phyloP scores from a whole-genome alignment of 2,113 vertebrate genomes.

The Stegostoma tigrinum region DNA sequence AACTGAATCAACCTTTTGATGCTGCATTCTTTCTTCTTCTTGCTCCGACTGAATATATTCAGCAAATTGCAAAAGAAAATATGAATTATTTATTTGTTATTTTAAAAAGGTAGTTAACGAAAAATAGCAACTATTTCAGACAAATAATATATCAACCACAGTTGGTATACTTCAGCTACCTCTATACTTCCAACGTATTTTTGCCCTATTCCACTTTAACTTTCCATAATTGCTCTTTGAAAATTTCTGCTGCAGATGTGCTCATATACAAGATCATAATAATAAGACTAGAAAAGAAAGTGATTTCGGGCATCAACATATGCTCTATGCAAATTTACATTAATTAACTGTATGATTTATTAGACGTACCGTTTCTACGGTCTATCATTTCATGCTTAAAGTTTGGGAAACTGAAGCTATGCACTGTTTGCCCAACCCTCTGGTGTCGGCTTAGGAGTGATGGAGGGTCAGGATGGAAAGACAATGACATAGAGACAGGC shows the following conservation, averaged over 20 bases:
- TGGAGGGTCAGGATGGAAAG: too few relatives aligned
- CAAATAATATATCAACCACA: constrained; percentile 43
- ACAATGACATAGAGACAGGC: neutral
- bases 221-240: neutral
- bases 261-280: neutral
- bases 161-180: constrained; percentile 52
- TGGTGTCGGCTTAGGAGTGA: too few relatives aligned
- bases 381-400: too few relatives aligned
- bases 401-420: too few relatives aligned
- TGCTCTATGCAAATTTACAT: neutral
- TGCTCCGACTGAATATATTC: constrained; percentile 47
- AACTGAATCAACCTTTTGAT: constrained; percentile 49
- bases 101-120: neutral
- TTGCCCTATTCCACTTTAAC: constrained; percentile 63
- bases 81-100: neutral
- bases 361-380: too few relatives aligned
- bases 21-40: constrained; percentile 50
- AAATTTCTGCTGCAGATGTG: neutral
- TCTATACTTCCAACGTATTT: constrained; percentile 51
- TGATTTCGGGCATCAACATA: neutral
- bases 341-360: neutral
- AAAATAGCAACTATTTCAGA: neutral
- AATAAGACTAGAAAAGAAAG: neutral
- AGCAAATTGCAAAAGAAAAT: constrained; percentile 39
- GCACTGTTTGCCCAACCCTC: too few relatives aligned